Conservation (phyloP, 1,140 invertebrate genomes). For the Ceratoteleas bidentatus region DNA sequence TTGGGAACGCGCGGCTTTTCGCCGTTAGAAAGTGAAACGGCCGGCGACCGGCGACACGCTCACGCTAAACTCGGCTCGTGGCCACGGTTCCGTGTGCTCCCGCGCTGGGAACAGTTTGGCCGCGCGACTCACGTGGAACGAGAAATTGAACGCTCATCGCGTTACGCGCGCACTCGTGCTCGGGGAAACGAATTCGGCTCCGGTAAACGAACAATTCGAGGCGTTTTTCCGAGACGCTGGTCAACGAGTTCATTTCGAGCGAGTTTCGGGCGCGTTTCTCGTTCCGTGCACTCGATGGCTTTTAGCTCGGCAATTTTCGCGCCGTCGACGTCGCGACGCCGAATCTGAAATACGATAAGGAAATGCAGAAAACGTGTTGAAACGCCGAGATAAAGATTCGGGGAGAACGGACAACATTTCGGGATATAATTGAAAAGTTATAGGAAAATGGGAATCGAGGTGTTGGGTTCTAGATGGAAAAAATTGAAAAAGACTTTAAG, state of each 20-base stretch:
- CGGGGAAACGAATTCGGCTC: conserved; percentile 17
- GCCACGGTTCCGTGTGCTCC: not conserved
- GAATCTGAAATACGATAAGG: not conserved
- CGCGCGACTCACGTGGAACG: conserved; percentile 22
- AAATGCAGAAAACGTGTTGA: too few species aligned
- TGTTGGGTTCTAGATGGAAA: too few species aligned
- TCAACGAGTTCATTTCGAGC: conserved; percentile 12
- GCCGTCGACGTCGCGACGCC: not conserved
- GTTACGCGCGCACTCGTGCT: conserved; percentile 32
- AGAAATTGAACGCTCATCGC: conserved; percentile 43
- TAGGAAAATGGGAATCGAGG: too few species aligned
- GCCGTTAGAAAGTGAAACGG: not conserved
- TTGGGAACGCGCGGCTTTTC: not conserved
- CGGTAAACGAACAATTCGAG: conserved; percentile 3
- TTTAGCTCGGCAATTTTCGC: not conserved
- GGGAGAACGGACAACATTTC: too few species aligned
- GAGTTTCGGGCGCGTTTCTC: not conserved
- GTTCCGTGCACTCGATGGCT: not conserved
- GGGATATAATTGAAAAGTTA: too few species aligned
- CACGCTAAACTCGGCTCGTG: too few species aligned
- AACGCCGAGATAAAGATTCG: too few species aligned
- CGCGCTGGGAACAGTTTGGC: conserved; percentile 3
- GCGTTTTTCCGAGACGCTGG: conserved; percentile 17
- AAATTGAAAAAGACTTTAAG: too few species aligned
- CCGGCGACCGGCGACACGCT: too few species aligned